Evolutionary conservation across 1,140 invertebrate genomes (phyloP), one percentile per base, ranked within the genome.

Genomic region (Ceratoteleas bidentatus): DNA sequence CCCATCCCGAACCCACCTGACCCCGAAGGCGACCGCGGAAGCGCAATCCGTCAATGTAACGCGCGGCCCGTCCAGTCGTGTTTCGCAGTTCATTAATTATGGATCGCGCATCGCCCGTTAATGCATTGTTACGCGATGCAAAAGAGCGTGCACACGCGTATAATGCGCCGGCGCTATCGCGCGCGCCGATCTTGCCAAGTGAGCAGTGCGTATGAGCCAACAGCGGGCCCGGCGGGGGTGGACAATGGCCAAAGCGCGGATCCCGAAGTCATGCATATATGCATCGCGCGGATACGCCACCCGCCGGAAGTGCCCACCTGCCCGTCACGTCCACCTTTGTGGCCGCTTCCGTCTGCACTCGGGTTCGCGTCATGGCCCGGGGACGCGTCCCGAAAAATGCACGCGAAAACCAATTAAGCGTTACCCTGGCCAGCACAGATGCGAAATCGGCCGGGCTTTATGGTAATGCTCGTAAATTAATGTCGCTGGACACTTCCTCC

Each of bases 241-340:
- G 87, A 87, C 75, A 88, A 87, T 88, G 78, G 83, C 84, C 85
- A 77, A 68, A 82, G 82, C 85, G 83, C 84, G 85, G 81, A 87
- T 85, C 74, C 61, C 58, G 68, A 74, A 76, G 83, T 84, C 79
- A 86, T 89, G 85, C 82, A 88, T 90, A 87, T 87, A 90, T 87
- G 83, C 72, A 77, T 81, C 65, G 61, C 57, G 76, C 13, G 54
- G 77, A 72, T 75, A 81, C 68, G 79, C 77, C 87, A 86, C 86
- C 85, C 85, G 85, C 88, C 87, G 89, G 89, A 90, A 88, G 89
- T 88, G 88, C 85, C 83, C 90, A 91, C 88, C 90, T 91, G 90
- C 90, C 86, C 83, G 84, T 89, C 86, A 85, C 84, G 81, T 84
- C 77, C 86, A 85, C 85, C 79, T 87, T 87, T 86, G 85, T 84